A percentile compares a stretch with the other conserved stretches of the same genome.
phyloP scores from a whole-genome alignment of 2,888 invertebrate genomes.

The Alloscopus bannaensis region DNA sequence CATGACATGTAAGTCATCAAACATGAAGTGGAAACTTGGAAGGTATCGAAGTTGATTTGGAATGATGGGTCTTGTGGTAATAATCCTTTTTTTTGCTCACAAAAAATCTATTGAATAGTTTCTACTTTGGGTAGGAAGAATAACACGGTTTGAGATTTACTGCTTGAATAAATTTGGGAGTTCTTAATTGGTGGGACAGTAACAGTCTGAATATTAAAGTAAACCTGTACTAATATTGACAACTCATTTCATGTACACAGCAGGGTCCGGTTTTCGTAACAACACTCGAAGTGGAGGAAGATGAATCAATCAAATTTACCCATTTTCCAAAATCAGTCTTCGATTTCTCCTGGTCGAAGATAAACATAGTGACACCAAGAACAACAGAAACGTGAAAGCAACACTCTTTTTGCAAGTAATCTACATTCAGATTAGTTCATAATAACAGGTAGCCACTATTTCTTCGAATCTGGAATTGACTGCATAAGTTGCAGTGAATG shows the following conservation, averaged over 20 bases:
- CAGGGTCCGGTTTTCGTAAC: background rate
- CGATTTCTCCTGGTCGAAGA: conserved; percentile 72
- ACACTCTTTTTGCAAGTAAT: no score
- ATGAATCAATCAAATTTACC: conserved; percentile 65
- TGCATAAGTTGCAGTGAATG: no score
- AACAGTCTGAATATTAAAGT: background rate
- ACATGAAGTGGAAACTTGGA: conserved; percentile 3
- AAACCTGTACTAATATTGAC: background rate
- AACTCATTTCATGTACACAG: background rate
- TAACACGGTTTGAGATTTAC: no score
- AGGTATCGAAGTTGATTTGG: conserved; percentile 39
- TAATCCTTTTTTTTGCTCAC: background rate
- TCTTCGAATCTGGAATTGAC: no score
- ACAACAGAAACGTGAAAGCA: no score
- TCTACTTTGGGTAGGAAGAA: no score
- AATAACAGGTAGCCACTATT: no score
- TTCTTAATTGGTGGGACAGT: no score
- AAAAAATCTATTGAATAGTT: no score
- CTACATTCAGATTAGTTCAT: no score
- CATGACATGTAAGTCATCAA: no score
- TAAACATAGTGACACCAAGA: conserved; percentile 2
- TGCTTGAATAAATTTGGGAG: no score
- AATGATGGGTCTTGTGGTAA: conserved; percentile 1
- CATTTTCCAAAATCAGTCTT: conserved; percentile 71
- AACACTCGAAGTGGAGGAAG: conserved; percentile 39